Evolutionary conservation across 2,113 vertebrate genomes (phyloP).

Genomic region (Tachysurus vachellii): DNA sequence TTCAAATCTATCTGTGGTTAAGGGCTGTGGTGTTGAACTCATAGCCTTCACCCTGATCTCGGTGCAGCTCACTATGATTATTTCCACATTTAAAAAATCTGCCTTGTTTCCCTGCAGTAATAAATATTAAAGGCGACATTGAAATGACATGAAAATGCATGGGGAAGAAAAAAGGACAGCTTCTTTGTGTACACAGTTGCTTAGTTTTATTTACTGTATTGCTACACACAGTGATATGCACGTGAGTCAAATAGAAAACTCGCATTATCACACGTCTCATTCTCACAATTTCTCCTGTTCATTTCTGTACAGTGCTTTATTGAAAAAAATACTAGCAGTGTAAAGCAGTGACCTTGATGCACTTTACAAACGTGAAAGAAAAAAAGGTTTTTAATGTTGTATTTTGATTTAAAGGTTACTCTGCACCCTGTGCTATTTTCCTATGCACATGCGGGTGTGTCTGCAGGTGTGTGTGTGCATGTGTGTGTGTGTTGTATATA

Average conservation of each 20-base stretch:
- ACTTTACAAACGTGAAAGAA: not conserved
- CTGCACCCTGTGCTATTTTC: not conserved
- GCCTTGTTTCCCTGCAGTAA: not conserved
- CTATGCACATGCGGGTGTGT: not conserved
- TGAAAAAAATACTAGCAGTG: not conserved
- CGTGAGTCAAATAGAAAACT: not conserved
- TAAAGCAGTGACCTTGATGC: not conserved
- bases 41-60: not conserved
- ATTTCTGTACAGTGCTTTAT: not conserved
- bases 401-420: not conserved
- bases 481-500: not conserved
- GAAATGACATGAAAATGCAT: not conserved
- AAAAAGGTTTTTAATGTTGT: not conserved
- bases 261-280: not conserved
- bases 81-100: not conserved
- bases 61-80: not conserved
- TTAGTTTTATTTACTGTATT: slow-evolving; percentile 6
- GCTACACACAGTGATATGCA: not conserved
- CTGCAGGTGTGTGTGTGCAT: not conserved
- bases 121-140: no score
- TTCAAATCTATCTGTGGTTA: slow-evolving; percentile 43
- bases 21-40: slow-evolving; percentile 3
- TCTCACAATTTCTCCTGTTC: not conserved
- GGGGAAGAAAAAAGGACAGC: not conserved
- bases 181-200: not conserved